A percentile compares a stretch with the other conserved stretches of the same genome.
phyloP scores from a whole-genome alignment of 2,797 vertebrate genomes.

The Xiphophorus birchmanni region DNA sequence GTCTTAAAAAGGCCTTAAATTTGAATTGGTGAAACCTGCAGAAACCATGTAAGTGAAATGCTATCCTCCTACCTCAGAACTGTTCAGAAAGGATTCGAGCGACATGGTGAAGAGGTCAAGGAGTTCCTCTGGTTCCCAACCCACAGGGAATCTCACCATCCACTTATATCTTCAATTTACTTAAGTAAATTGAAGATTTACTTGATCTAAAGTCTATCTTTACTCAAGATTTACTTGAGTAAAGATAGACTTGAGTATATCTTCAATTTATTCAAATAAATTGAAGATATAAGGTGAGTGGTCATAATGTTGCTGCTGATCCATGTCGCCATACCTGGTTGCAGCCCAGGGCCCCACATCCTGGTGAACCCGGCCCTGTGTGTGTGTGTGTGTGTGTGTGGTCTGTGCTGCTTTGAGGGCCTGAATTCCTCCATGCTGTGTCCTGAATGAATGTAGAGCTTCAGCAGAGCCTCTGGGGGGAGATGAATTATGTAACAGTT shows the following conservation, averaged over 20 bases:
- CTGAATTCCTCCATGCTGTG: background rate
- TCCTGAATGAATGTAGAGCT: slow-evolving; percentile 9
- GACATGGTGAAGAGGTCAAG: background rate
- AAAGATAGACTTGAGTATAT: too few relatives aligned
- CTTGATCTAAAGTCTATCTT: too few relatives aligned
- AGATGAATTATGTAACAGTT: slow-evolving; percentile 28
- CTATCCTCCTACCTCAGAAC: background rate
- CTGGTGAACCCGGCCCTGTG: too few relatives aligned
- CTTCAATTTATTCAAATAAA: too few relatives aligned
- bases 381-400: too few relatives aligned
- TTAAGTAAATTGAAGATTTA: background rate
- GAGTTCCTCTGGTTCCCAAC: background rate
- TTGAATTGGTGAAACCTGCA: too few relatives aligned
- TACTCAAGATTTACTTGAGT: too few relatives aligned
- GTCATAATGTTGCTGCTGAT: background rate
- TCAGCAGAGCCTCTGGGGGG: slow-evolving; percentile 9
- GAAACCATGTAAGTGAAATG: too few relatives aligned
- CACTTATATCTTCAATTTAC: too few relatives aligned
- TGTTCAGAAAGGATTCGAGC: background rate
- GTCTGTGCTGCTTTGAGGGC: background rate
- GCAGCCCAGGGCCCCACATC: too few relatives aligned
- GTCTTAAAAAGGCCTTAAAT: too few relatives aligned
- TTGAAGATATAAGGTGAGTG: background rate
- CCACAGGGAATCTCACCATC: too few relatives aligned
- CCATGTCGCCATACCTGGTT: background rate